A percentile compares a stretch with the other conserved stretches of the same genome.
Conservation (phyloP, 35 echinoderm and acorn worm species). For the Strongylocentrotus purpuratus region DNA sequence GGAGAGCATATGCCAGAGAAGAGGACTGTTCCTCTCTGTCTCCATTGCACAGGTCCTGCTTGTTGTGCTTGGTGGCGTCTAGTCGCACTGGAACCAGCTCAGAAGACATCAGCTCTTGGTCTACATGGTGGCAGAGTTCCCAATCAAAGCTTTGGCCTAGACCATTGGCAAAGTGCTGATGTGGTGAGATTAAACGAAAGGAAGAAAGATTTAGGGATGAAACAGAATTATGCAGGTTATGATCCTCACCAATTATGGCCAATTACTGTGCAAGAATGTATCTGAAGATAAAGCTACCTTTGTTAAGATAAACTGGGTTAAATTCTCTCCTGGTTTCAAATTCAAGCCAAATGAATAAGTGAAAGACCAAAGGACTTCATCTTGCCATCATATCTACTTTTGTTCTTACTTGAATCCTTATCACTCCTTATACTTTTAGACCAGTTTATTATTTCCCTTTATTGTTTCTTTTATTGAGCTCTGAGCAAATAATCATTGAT, state of each 20-base stretch:
- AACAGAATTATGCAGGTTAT: neutral
- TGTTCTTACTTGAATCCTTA: too few relatives aligned
- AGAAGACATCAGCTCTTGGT: neutral
- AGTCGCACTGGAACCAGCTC: neutral
- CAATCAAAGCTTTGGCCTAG: slow-evolving; percentile 34
- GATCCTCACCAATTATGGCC: neutral
- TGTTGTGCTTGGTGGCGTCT: neutral
- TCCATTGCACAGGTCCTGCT: neutral
- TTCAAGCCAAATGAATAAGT: neutral
- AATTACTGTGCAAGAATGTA: too few relatives aligned
- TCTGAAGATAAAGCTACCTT: too few relatives aligned
- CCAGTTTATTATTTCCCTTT: too few relatives aligned
- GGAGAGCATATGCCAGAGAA: slow-evolving; percentile 83
- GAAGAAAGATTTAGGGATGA: neutral
- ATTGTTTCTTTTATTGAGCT: too few relatives aligned
- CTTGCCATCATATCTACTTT: too few relatives aligned
- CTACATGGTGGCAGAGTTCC: slow-evolving; percentile 1
- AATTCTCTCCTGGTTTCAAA: neutral
- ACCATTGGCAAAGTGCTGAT: neutral
- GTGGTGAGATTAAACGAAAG: neutral
- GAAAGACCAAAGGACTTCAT: neutral
- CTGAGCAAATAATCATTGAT: too few relatives aligned
- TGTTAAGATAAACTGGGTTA: neutral
- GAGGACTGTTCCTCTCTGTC: neutral
- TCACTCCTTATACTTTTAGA: too few relatives aligned